Base-by-base conservation (phyloP, 2,888 invertebrate genomes). In the Drosophila kambysellisi region DNA sequence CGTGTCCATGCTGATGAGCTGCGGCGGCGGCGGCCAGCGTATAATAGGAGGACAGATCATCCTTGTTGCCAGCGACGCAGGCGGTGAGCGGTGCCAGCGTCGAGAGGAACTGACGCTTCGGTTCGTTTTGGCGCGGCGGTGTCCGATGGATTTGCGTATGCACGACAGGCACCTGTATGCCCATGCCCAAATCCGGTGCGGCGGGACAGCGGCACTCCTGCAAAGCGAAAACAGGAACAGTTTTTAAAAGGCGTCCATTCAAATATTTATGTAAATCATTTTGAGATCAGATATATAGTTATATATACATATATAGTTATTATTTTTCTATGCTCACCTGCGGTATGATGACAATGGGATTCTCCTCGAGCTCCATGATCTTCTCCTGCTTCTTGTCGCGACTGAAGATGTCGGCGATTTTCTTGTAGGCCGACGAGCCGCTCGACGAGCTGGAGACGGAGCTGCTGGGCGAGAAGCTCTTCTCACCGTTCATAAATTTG, bases 1-100 rank as follows among this genome's bases (percentile, higher is more conserved):
- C 72, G 17, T 91, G 90, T 11, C 50, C 54, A 7, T 90, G 90
- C 30, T 94, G 90, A 30, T 94, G 94, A 17, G 95, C 94, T 4
- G 89, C 89, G 3, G 87, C 89, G 61, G 95, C 96, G 0, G 92
- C 94, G 4, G 95, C 93, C 62, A 95, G 93, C 11, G 95, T 94
- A 69, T 95, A 95, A 73, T 95, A 95, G 70, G 95, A 95, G 48
- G 94, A 94, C 30, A 93, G 83, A 61, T 95, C 95, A 59, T 95
- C 95, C 59, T 94, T 94, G 63, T 93, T 94, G 0, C 95, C 95
- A 0, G 95, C 95, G 12, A 96, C 97, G 88, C 97, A 97, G 3
- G 97, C 96, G 2, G 96, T 96, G 50, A 97, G 93, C 0, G 97
- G 97, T 0, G 97, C 96, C 67, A 97, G 92, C 0, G 96, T 96